Evolutionary conservation across 2,797 vertebrate species (phyloP), one percentile per base, ranked within the genome.

Genomic region (Girardinus metallicus): DNA sequence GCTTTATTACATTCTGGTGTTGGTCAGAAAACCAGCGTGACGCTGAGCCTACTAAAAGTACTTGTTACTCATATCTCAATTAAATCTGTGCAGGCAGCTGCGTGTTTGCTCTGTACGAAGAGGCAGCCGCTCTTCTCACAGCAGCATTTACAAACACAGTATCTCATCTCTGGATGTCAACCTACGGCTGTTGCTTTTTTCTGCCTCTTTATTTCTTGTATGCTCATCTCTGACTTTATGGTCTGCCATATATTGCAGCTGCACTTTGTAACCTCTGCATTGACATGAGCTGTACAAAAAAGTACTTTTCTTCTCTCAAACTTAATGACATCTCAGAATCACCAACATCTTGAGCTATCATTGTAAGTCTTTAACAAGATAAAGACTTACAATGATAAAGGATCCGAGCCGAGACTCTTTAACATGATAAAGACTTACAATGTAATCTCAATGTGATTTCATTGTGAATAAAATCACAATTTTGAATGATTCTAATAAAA

Each of bases 251-350:
- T 77, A 70, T 81, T 73, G 44, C 39, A 21, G 55, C 51, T 31
- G 49, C 53, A 66, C 77, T 83, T 83, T 76, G 68, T 74, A 34
- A 75, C 78, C 60, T 75, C 9, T n/a, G 41, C 68, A 31, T 44
- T n/a, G 31, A 77, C 57, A 60, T 11, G 46, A 60, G 60, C 55
- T 72, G 70, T 68, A 34, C 80, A 66, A 77, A 46, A 83, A 79
- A 80, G 76, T 39, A 5, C 31, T 83, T 85, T 55, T 86, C 77
- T 88, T 78, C 79, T 75, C 31, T 44, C 62, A 23, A 74, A 88
- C 16, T 84, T 84, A 83, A 90, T 85, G 74, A 66, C 71, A 80
- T 43, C 23, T 43, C 68, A 86, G 76, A 86, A 18, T 89, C 83
- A 87, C 70, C 47, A 72, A 60, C 62, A 23, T 23, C 34, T 55